Evolutionary conservation across 2,888 invertebrate genomes (phyloP), one percentile per base, ranked within the genome.

Genomic region (Drosophila hamatofila): DNA sequence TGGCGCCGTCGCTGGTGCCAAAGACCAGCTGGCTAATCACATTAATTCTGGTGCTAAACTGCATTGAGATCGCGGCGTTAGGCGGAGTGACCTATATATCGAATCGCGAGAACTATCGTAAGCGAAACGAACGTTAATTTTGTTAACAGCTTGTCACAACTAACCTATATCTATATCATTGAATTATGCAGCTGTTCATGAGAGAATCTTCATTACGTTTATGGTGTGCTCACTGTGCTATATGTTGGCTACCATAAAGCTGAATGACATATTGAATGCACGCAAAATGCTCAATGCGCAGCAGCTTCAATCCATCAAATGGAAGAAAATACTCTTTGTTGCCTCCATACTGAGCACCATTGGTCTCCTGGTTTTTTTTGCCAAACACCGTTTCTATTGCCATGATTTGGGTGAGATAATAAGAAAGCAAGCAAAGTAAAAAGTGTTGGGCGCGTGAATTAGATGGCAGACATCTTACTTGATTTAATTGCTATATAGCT

Each of bases 101-200:
- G 75, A 98, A 98, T 93, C 95, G 96, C 92, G 98, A 98, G 94
- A 98, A 98, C 93, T 98, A 98, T 94, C 97, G 98, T 98, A 94
- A 96, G 97, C n/a, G 33, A 16, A 42, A 5, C 2, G 0, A 23
- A 21, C 6, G 9, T 30, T 42, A 5, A 16, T 6, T 11, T 44
- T 14, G 8, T 5, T 12, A n/a, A 9, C n/a, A n/a, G 1, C 8
- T 14, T 21, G n/a, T 14, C 46, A 11, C 23, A 7, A n/a, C 8
- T 44, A 33, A 57, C 12, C 27, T 7, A 12, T 56, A 49, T 25
- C 48, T 48, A 51, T 48, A 23, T 41, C 33, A 49, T 52, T 37
- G n/a, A 1, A 8, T 60, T 95, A 95, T 95, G 64, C 93, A 98
- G 98, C 97, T 87, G 94, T 96, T 75, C 97, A 97, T 93, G 98